A percentile compares a stretch with the other conserved stretches of the same genome.
Conservation (phyloP, 2,888 invertebrate species). For the Crossocerus cetratus region DNA sequence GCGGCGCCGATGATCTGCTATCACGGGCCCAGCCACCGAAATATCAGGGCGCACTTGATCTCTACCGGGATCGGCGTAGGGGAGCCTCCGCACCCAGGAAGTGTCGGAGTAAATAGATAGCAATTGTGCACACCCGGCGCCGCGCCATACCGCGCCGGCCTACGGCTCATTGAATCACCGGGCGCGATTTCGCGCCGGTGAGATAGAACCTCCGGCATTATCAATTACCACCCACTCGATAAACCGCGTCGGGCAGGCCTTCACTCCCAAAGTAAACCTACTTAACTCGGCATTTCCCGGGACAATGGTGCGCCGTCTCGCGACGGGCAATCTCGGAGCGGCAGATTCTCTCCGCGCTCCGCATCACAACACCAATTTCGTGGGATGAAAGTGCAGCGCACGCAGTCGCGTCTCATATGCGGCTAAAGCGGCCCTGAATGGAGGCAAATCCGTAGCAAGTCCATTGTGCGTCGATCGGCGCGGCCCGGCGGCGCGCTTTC, state of each 20-base stretch:
- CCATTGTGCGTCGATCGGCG: constrained; percentile 4
- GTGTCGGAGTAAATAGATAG: constrained; percentile 31
- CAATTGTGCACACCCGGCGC: constrained; percentile 17
- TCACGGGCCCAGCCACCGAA: constrained; percentile 30
- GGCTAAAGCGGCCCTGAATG: not conserved
- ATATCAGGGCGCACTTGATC: no score
- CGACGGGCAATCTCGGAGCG: not conserved
- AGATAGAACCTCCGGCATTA: no score
- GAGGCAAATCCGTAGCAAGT: not conserved
- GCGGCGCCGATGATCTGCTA: constrained; percentile 43
- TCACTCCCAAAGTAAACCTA: no score
- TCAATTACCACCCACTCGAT: no score
- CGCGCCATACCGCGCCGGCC: no score
- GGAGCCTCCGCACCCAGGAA: not conserved
- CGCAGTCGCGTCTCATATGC: not conserved
- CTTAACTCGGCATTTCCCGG: not conserved
- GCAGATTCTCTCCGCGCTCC: not conserved
- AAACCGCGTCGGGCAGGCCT: no score
- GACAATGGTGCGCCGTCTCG: not conserved
- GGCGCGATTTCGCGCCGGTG: no score
- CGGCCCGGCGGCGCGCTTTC: no score
- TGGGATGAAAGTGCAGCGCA: not conserved
- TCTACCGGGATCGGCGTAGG: no score
- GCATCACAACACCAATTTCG: not conserved
- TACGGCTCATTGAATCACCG: no score